Evolutionary conservation across 92 coral and sea anemone genomes (phyloP).

Genomic region (Paragorgia papillata): DNA sequence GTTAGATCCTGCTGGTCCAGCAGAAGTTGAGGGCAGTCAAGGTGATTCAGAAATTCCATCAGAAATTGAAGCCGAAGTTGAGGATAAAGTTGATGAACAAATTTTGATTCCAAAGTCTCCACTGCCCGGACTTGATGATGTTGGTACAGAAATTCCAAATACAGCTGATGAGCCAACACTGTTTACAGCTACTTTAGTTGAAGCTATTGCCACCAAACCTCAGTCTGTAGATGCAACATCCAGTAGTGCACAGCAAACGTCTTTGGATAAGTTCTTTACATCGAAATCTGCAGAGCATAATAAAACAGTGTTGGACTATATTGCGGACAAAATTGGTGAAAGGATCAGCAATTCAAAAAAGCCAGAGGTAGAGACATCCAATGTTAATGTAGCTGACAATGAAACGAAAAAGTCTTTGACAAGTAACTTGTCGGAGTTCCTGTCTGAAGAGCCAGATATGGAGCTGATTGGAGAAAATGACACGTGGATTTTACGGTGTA

Average conservation of each 20-base stretch:
- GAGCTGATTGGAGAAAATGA: constrained; percentile 38
- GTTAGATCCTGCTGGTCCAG: too few relatives aligned
- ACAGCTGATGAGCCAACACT: too few relatives aligned
- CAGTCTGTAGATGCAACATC: too few relatives aligned
- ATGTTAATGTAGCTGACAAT: constrained; percentile 1
- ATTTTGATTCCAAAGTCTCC: too few relatives aligned
- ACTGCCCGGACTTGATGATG: too few relatives aligned
- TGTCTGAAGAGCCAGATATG: constrained; percentile 25
- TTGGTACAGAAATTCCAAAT: too few relatives aligned
- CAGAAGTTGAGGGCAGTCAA: too few relatives aligned
- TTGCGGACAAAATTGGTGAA: constrained; percentile 30
- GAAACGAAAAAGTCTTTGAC: constrained; percentile 6
- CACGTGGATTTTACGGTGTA: constrained; percentile 30
- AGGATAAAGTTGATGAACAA: too few relatives aligned
- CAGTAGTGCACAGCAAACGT: neutral
- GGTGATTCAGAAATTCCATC: too few relatives aligned
- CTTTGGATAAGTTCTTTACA: neutral
- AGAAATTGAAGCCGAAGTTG: too few relatives aligned
- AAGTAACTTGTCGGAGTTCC: constrained; percentile 20
- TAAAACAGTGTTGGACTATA: constrained; percentile 1
- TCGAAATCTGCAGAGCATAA: neutral
- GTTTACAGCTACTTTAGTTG: too few relatives aligned
- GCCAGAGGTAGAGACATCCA: neutral
- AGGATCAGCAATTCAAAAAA: neutral
- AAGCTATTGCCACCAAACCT: too few relatives aligned